A percentile compares a stretch with the other conserved stretches of the same genome.
phyloP scores from a whole-genome alignment of 2,888 invertebrate species.

The Caenorhabditis afra region DNA sequence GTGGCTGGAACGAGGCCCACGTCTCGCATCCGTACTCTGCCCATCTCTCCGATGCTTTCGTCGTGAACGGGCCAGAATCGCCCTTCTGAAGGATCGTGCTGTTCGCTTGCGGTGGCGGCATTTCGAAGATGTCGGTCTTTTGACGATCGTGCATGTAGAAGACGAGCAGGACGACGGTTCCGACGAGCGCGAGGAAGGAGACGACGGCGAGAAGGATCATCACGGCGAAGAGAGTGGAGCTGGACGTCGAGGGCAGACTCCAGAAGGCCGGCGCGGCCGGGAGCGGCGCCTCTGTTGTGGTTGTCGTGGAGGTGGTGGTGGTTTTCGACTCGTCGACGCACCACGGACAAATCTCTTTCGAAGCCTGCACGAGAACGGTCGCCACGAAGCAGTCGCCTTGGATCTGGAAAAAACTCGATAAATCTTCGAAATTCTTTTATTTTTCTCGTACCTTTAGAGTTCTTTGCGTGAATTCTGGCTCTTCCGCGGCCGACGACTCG shows the following conservation, averaged over 20 bases:
- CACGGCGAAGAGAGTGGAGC: slow-evolving; percentile 6
- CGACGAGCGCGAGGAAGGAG: slow-evolving; percentile 32
- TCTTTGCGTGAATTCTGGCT: slow-evolving; percentile 12
- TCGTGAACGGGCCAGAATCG: slow-evolving; percentile 2
- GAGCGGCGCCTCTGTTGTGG: background rate
- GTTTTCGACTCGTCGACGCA: slow-evolving; percentile 40
- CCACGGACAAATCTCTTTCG: slow-evolving; percentile 51
- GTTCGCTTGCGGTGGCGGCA: slow-evolving; percentile 43
- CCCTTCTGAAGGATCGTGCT: slow-evolving; percentile 27
- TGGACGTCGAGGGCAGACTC: slow-evolving; percentile 2
- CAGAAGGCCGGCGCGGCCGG: background rate
- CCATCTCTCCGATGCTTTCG: slow-evolving; percentile 38
- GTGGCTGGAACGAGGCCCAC: slow-evolving; percentile 38
- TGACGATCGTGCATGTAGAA: slow-evolving; percentile 38
- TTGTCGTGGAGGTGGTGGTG: slow-evolving; percentile 11
- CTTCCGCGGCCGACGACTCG: background rate
- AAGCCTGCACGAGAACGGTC: slow-evolving; percentile 35
- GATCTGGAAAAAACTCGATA: slow-evolving; percentile 25
- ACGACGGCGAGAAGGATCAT: slow-evolving; percentile 24
- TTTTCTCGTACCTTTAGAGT: slow-evolving; percentile 1
- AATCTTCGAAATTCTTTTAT: background rate
- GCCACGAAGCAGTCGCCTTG: slow-evolving; percentile 57
- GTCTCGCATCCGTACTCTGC: slow-evolving; percentile 25
- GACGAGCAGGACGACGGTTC: slow-evolving; percentile 27
- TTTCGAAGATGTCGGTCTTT: slow-evolving; percentile 25